Evolutionary conservation across 2,113 vertebrate species (phyloP).

Genomic region (Neopipo cinnamomea): DNA sequence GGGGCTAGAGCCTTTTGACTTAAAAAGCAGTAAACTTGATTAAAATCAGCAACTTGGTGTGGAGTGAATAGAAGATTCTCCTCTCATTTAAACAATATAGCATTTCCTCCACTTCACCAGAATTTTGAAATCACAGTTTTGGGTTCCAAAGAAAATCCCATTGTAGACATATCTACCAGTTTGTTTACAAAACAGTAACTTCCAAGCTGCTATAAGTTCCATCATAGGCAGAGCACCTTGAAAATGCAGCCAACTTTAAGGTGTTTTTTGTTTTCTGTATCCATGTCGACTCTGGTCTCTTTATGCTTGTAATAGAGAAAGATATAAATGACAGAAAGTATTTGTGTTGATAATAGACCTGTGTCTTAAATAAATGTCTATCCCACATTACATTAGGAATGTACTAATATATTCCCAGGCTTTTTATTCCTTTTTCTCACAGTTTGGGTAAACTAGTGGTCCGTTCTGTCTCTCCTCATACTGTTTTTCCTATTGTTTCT

Average conservation of each 20-base stretch:
- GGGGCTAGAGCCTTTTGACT: not conserved
- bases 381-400: not conserved
- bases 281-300: not conserved
- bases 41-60: not conserved
- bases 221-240: not conserved
- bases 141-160: accelerated
- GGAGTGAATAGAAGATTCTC: not conserved
- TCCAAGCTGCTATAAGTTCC: not conserved
- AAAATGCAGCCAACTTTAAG: not conserved
- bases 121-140: not conserved
- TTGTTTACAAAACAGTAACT: not conserved
- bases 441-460: not conserved
- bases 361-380: not conserved
- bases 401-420: not conserved
- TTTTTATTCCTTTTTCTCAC: not conserved
- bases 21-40: not conserved
- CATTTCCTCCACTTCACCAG: not conserved
- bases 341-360: not conserved
- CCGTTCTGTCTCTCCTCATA: not conserved
- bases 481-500: not conserved
- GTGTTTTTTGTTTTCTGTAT: not conserved
- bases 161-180: not conserved
- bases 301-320: not conserved
- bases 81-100: not conserved
- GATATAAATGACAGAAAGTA: not conserved